Evolutionary conservation across 64 coral and sea anemone species (phyloP).

Genomic region (Dendrophyllia cribrosa): DNA sequence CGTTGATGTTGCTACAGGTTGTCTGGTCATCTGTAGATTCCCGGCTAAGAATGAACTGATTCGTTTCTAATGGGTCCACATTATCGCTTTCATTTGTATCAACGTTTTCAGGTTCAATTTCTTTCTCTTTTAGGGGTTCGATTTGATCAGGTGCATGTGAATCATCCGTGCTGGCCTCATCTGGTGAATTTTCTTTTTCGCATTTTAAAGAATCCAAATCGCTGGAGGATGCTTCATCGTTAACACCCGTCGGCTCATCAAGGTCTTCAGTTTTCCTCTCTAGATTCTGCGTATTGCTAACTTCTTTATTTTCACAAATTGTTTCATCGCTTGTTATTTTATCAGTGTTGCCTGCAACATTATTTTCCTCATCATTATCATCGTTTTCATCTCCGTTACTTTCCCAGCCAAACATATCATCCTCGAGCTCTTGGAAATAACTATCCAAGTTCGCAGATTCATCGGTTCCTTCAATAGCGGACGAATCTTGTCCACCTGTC

Average conservation of each 20-base stretch:
- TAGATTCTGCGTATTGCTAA: neutral
- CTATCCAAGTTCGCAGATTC: conserved; percentile 57
- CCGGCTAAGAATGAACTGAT: neutral
- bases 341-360: neutral
- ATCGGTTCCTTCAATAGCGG: neutral
- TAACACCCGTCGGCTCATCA: neutral
- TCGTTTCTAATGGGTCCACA: neutral
- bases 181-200: neutral
- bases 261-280: neutral
- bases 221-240: neutral
- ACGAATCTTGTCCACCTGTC: neutral
- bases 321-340: neutral
- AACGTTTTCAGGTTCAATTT: neutral
- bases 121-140: neutral
- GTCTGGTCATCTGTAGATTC: neutral
- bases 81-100: neutral
- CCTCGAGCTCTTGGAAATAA: conserved; percentile 87
- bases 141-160: too few species aligned
- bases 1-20: neutral
- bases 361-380: neutral
- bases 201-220: neutral
- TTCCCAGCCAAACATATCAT: conserved; percentile 92
- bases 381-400: conserved; percentile 54
- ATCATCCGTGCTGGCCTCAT: neutral
- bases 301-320: neutral